A percentile compares a stretch with the other conserved stretches of the same genome.
Evolutionary conservation across 2,797 vertebrate species (phyloP).

Genomic region (Brachyalestes nurse): DNA sequence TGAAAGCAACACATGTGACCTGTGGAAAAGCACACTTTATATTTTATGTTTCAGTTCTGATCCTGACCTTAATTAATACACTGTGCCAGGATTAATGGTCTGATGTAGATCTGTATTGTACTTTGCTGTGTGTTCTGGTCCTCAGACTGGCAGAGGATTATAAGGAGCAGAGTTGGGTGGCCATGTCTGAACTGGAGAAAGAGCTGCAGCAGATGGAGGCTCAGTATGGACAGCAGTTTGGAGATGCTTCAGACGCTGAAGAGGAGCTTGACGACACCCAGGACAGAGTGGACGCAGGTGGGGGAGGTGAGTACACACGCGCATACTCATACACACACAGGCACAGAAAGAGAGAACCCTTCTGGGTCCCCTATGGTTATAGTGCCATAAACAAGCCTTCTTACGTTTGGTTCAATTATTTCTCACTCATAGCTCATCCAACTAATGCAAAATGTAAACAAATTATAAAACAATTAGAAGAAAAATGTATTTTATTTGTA

Average conservation of each 20-base stretch:
- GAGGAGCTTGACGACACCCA: slow-evolving; percentile 73
- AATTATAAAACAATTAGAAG: too few species aligned
- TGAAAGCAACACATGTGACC: too few species aligned
- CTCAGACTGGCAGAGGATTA: slow-evolving; percentile 89
- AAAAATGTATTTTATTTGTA: too few species aligned
- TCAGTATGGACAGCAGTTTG: slow-evolving; percentile 91
- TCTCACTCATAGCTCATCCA: not conserved
- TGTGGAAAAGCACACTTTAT: too few species aligned
- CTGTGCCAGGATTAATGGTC: too few species aligned
- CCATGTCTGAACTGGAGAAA: slow-evolving; percentile 90
- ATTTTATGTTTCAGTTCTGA: too few species aligned
- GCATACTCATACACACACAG: not conserved
- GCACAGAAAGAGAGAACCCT: not conserved
- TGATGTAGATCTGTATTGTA: not conserved
- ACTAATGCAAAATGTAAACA: too few species aligned
- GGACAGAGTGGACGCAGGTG: slow-evolving; percentile 70
- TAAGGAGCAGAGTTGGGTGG: slow-evolving; percentile 94
- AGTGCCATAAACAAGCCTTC: not conserved
- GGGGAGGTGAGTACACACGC: slow-evolving; percentile 72
- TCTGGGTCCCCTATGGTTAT: not conserved
- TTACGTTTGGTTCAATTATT: not conserved
- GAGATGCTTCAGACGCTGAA: slow-evolving; percentile 84
- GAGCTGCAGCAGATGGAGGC: slow-evolving; percentile 95
- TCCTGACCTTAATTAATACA: not conserved
- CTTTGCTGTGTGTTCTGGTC: not conserved